Evolutionary conservation across 2,113 vertebrate species (phyloP).

Genomic region (Varanus salvator): DNA sequence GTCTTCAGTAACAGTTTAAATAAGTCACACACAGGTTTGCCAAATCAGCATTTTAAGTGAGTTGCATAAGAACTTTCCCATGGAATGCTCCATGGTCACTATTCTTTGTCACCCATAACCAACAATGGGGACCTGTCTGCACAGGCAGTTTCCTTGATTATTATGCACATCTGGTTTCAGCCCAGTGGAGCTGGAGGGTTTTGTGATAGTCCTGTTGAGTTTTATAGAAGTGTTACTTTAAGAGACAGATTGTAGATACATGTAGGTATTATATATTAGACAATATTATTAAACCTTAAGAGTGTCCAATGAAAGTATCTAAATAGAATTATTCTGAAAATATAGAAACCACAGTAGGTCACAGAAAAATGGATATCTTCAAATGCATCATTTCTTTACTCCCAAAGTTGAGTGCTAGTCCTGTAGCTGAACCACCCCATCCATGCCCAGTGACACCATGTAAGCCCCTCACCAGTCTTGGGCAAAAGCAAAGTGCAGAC

Average conservation of each 20-base stretch:
- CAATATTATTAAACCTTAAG: conserved; percentile 27
- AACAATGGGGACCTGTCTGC: background rate
- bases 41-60: background rate
- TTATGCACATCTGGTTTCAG: background rate
- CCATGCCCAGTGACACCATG: too few species aligned
- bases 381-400: background rate
- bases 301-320: conserved; percentile 1
- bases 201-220: background rate
- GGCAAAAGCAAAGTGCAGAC: too few species aligned
- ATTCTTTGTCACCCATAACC: background rate
- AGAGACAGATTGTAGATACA: background rate
- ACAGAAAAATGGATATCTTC: conserved; percentile 23
- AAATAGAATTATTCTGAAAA: conserved; percentile 24
- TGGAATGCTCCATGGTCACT: background rate
- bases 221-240: background rate
- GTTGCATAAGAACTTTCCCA: conserved; percentile 9
- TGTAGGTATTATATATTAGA: background rate
- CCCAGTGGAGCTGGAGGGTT: background rate
- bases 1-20: conserved; percentile 15
- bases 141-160: background rate
- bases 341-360: background rate
- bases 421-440: too few species aligned
- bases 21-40: background rate
- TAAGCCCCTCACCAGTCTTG: too few species aligned
- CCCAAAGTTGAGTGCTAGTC: too few species aligned